These are phyloP conservation scores for Platysternon megacephalum DNA, from an alignment of 2,113 vertebrate genomes.

Conservation along the genomic window DNA sequence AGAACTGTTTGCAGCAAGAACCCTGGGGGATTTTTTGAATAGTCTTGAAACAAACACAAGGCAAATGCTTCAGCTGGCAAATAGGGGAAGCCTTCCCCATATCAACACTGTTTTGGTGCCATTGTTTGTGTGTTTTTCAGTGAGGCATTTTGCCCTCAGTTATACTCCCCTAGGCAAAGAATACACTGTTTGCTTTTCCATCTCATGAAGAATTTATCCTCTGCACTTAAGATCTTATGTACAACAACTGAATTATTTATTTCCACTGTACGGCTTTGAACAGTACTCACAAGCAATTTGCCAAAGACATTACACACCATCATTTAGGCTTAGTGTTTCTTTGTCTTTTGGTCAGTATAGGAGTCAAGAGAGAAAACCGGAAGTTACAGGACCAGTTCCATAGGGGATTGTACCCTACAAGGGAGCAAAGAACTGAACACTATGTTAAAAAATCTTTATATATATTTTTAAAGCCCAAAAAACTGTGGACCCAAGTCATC, in stretches of 20 bases:
- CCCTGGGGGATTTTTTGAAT: not conserved
- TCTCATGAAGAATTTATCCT: not conserved
- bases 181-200: not conserved
- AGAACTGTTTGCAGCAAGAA: not conserved
- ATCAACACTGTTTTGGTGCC: not conserved
- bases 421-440: not conserved
- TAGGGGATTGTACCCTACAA: conserved; percentile 7
- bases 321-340: conserved; percentile 14
- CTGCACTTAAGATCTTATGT: not conserved
- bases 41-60: not conserved
- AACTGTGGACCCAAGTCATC: not conserved
- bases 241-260: conserved; percentile 22
- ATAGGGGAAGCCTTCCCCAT: not conserved
- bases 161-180: not conserved
- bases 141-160: not conserved
- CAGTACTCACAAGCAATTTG: not conserved
- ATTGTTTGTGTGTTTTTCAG: not conserved
- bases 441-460: not conserved
- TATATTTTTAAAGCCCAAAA: not conserved
- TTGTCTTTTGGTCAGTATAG: not conserved
- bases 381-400: not conserved
- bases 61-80: not conserved
- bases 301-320: not conserved
- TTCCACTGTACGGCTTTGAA: accelerated
- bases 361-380: conserved; percentile 17